A percentile compares a stretch with the other conserved stretches of the same genome.
Conservation (phyloP, 2,113 vertebrate genomes). For the Dicentrarchus labrax region DNA sequence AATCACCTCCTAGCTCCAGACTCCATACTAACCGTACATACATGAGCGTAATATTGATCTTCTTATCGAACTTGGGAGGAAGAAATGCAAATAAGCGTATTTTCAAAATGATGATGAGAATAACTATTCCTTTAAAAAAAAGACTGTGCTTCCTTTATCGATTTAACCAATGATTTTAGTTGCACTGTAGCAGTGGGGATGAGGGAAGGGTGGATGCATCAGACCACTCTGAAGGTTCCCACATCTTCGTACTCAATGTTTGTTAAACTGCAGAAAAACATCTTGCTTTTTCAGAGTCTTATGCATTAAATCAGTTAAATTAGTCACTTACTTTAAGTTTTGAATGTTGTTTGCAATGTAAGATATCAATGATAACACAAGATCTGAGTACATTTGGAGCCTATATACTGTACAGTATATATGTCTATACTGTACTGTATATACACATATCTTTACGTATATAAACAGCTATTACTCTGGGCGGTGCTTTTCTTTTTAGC, state of each 20-base stretch:
- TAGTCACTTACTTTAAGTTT: constrained; percentile 3
- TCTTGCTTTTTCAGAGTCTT: constrained; percentile 23
- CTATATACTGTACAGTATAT: neutral
- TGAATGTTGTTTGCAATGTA: constrained; percentile 62
- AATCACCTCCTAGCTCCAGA: neutral
- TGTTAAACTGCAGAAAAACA: neutral
- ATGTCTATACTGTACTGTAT: constrained; percentile 13
- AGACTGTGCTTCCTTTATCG: constrained; percentile 25
- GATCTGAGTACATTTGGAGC: neutral
- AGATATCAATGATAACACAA: constrained; percentile 1
- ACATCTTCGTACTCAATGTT: neutral
- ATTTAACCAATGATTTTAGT: constrained; percentile 46
- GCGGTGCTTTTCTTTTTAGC: constrained; percentile 35
- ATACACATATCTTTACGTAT: constrained; percentile 7
- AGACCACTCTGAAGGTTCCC: neutral
- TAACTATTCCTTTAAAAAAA: constrained; percentile 7
- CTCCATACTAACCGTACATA: neutral
- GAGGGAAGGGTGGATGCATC: neutral
- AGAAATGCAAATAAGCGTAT: neutral
- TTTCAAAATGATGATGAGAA: neutral
- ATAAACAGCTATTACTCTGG: neutral
- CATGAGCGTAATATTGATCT: neutral
- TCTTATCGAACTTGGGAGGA: neutral
- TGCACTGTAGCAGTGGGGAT: constrained; percentile 61
- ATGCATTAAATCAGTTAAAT: constrained; percentile 36